Evolutionary conservation across 2,888 invertebrate species (phyloP), one percentile per base, ranked within the genome.

Genomic region (Agrochola lychnidis): DNA sequence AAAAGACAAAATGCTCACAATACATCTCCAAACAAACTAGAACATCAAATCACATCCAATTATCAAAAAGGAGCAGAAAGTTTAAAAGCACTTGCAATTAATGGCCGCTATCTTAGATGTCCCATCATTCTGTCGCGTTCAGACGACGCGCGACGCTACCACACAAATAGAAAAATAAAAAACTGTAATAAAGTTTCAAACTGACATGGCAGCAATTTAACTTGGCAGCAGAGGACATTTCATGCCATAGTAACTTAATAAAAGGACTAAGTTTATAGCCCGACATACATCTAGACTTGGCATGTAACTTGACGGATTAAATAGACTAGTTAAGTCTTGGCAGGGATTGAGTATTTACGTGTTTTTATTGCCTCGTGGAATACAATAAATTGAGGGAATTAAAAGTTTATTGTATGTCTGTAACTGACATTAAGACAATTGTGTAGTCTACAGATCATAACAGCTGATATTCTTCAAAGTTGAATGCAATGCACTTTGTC

Each of bases 141-240:
- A 79, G 78, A 69, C 78, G 51, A 62, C n/a, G 67, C 30, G 30
- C 30, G 30, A 30, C 30, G 30, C 72, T 73, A 64, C 70, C 64
- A 62, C 73, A 73, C 57, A 75, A 64, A 70, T 12, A 74, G 79
- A 72, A 73, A 72, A 51, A 76, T 73, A 73, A 74, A 71, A 74
- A 76, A 75, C 68, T 42, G 56, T 73, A 80, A 78, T 82, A 83
- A 84, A 86, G 66, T 73, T 79, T 73, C 61, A 82, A 81, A 80
- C 76, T 73, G 83, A 79, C 82, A 80, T 85, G 80, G 73, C 56
- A 78, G 85, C 89, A 84, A 88, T 90, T 87, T 88, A 85, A 76
- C 72, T 85, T 83, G 82, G 81, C 84, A 82, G 74, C 73, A 56
- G 86, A 81, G 78, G 85, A 81, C 79, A 82, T 83, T 82, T 76